Evolutionary conservation across 2,113 vertebrate genomes (phyloP).

Genomic region (Gopherus evgoodei): DNA sequence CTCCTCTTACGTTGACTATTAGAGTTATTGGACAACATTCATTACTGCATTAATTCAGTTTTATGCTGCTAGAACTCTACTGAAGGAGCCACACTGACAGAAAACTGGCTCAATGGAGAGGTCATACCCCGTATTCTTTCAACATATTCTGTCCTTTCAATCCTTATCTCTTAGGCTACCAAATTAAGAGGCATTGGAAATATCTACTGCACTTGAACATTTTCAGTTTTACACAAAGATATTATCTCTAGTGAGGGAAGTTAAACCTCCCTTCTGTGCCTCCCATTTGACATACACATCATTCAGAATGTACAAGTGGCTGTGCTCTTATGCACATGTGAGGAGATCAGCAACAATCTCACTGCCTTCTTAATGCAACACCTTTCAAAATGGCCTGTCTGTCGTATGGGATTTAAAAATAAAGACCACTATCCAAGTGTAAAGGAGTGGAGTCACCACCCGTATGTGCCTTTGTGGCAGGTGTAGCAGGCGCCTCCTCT

Average conservation of each 20-base stretch:
- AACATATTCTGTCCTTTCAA: neutral
- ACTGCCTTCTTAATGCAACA: neutral
- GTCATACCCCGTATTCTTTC: neutral
- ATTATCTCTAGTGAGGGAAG: no score
- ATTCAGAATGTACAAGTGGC: no score
- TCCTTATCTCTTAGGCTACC: neutral
- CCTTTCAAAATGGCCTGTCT: neutral
- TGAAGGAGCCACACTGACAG: neutral
- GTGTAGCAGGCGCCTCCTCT: neutral
- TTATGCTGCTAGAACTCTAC: neutral
- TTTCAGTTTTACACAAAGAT: no score
- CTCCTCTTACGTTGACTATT: neutral
- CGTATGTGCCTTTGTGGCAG: neutral
- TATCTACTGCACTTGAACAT: neutral
- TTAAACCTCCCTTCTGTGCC: no score
- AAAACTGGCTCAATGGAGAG: neutral
- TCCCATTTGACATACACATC: no score
- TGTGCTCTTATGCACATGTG: neutral
- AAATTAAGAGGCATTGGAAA: neutral
- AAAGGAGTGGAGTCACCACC: neutral
- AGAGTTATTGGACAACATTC: neutral
- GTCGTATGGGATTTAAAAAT: accelerated
- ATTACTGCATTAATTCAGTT: neutral
- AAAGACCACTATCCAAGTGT: neutral
- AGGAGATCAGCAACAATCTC: neutral